Percentiles rank a stretch among this genome's conserved stretches.
These are phyloP conservation scores for Callyntrura guangdongensis DNA, from an alignment of 2,888 invertebrate species.

Conservation along the genomic window DNA sequence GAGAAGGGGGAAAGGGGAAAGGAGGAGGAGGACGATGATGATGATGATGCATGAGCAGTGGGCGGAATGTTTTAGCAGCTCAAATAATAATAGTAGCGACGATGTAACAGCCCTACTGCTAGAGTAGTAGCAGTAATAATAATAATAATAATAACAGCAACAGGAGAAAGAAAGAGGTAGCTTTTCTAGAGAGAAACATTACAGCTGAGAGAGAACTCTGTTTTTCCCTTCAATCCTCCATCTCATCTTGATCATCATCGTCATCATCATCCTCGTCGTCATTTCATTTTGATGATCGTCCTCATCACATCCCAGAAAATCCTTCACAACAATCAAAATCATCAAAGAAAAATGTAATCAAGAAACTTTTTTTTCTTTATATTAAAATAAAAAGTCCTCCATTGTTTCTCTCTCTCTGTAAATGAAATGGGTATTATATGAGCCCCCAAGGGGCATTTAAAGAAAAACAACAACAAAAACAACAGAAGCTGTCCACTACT, in stretches of 20 bases:
- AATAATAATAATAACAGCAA: conserved; percentile 60
- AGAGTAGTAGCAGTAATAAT: conserved; percentile 25
- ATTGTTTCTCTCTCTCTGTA: conserved; percentile 36
- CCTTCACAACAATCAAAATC: conserved; percentile 64
- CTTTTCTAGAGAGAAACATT: background rate
- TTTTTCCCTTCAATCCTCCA: conserved; percentile 49
- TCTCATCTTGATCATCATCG: conserved; percentile 53
- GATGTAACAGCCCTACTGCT: too few relatives aligned
- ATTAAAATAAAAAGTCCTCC: conserved; percentile 50
- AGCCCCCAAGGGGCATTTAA: conserved; percentile 77
- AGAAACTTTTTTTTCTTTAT: conserved; percentile 34
- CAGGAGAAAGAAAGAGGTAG: conserved; percentile 47
- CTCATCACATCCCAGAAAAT: conserved; percentile 63
- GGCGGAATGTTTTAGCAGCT: conserved; percentile 79
- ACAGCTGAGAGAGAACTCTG: background rate
- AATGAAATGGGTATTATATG: conserved; percentile 44
- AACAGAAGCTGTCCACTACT: conserved; percentile 67
- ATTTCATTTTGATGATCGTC: conserved; percentile 69
- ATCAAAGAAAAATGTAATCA: conserved; percentile 70
- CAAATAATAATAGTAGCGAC: conserved; percentile 58
- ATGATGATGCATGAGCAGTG: conserved; percentile 72
- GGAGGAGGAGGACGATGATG: background rate
- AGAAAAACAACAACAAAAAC: conserved; percentile 26
- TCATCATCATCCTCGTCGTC: conserved; percentile 64
- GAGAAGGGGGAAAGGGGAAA: background rate